These are phyloP conservation scores for Oreochromis mossambicus DNA, from an alignment of 2,797 vertebrate genomes.

Conservation along the genomic window DNA sequence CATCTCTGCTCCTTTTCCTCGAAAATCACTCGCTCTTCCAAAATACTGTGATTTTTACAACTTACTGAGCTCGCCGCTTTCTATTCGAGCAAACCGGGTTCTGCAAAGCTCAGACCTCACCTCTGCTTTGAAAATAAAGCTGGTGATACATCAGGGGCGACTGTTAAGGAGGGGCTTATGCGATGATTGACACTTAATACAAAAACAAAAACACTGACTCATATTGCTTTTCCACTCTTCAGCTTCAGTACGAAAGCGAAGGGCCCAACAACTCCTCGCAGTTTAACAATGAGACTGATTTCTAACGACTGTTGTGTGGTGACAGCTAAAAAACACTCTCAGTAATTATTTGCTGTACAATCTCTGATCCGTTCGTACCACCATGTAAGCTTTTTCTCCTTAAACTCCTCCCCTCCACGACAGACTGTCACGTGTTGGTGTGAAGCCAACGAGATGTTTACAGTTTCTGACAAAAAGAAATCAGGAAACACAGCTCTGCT, in stretches of 20 bases:
- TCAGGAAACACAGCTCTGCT: conserved; percentile 66
- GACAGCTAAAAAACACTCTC: conserved; percentile 33
- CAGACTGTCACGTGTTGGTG: neutral
- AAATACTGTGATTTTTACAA: neutral
- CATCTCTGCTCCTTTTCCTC: conserved; percentile 13
- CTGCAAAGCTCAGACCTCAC: conserved; percentile 39
- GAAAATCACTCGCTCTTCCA: neutral
- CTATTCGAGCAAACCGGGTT: neutral
- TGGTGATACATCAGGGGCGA: conserved; percentile 34
- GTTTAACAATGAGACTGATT: conserved; percentile 47
- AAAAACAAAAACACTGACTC: conserved; percentile 39
- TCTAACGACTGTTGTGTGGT: conserved; percentile 37
- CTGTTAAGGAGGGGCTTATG: neutral
- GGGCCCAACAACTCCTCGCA: conserved; percentile 54
- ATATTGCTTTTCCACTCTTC: conserved; percentile 71
- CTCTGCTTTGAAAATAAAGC: conserved; percentile 69
- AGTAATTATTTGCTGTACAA: conserved; percentile 41
- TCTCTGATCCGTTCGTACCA: conserved; percentile 35
- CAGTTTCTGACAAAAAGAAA: conserved; percentile 69
- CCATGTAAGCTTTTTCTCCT: neutral
- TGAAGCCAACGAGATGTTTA: conserved; percentile 58
- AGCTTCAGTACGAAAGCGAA: conserved; percentile 52
- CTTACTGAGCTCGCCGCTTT: neutral
- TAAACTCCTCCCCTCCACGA: neutral
- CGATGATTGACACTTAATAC: conserved; percentile 18